These are phyloP conservation scores for Drosophila nikananu DNA, from an alignment of 1,140 invertebrate species.

Conservation along the genomic window DNA sequence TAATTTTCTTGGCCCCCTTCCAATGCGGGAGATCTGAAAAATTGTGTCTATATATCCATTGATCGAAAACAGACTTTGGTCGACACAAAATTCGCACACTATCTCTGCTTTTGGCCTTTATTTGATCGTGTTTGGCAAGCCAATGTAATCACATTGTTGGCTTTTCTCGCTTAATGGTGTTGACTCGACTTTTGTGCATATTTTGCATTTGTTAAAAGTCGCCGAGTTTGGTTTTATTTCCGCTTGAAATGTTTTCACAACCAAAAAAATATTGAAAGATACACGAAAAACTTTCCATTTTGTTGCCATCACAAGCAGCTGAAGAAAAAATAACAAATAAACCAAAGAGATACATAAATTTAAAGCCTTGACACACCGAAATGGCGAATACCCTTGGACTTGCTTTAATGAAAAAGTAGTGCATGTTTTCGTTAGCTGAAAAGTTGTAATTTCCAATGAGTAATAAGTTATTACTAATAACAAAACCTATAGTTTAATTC, in stretches of 20 bases:
- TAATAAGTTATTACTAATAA: too few species aligned
- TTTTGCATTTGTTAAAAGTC: slow-evolving; percentile 35
- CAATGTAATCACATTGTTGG: slow-evolving; percentile 16
- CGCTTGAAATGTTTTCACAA: slow-evolving; percentile 36
- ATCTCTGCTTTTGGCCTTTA: slow-evolving; percentile 10
- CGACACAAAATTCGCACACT: slow-evolving; percentile 22
- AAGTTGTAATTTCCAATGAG: neutral
- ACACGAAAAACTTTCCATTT: slow-evolving; percentile 53
- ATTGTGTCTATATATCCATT: slow-evolving; percentile 32
- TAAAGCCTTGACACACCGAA: slow-evolving; percentile 24
- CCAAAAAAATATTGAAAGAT: slow-evolving; percentile 8
- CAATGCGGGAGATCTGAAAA: slow-evolving; percentile 20
- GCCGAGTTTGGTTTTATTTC: slow-evolving; percentile 30
- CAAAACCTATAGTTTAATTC: neutral
- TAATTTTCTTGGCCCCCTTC: slow-evolving; percentile 45
- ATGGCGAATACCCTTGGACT: slow-evolving; percentile 24
- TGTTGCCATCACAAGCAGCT: slow-evolving; percentile 27
- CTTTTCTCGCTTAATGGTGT: slow-evolving; percentile 23
- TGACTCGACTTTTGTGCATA: slow-evolving; percentile 29
- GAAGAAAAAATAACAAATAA: slow-evolving; percentile 33
- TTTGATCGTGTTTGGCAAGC: slow-evolving; percentile 16
- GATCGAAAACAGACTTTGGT: slow-evolving; percentile 34
- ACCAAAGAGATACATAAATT: slow-evolving; percentile 8
- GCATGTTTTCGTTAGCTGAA: too few species aligned
- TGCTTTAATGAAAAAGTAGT: neutral